These are phyloP conservation scores for Pissodes strobi DNA, from an alignment of 1,140 invertebrate genomes.

Conservation along the genomic window DNA sequence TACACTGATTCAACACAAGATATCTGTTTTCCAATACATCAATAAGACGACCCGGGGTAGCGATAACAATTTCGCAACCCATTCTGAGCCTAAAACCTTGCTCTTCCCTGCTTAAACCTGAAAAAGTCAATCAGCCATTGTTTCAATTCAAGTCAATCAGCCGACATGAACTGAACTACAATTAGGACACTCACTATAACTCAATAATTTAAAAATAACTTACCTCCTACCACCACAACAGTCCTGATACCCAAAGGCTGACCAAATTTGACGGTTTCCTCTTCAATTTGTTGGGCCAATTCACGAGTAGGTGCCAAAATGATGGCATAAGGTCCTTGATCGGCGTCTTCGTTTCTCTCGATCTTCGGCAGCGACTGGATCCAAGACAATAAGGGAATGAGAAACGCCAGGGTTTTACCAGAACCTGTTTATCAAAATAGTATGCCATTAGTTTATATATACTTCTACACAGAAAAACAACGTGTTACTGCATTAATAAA, in stretches of 20 bases:
- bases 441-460: too few relatives aligned
- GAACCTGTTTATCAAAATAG: too few relatives aligned
- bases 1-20: conserved; percentile 94
- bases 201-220: too few relatives aligned
- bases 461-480: too few relatives aligned
- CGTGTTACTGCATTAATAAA: neutral
- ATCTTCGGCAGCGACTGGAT: conserved; percentile 97
- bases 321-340: conserved; percentile 98
- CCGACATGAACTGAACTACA: too few relatives aligned
- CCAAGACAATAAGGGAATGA: conserved; percentile 97
- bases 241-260: conserved; percentile 92
- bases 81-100: conserved; percentile 97
- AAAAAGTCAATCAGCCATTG: too few relatives aligned
- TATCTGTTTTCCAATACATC: conserved; percentile 99
- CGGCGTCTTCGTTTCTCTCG: conserved; percentile 87
- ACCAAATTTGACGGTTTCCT: conserved; percentile 98
- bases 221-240: conserved; percentile 96
- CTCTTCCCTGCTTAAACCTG: conserved; percentile 88
- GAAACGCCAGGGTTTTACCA: conserved; percentile 96
- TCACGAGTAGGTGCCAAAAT: conserved; percentile 98
- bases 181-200: too few relatives aligned
- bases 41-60: conserved; percentile 98
- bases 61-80: conserved; percentile 99
- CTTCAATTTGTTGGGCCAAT: conserved; percentile 99
- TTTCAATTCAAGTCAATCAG: too few relatives aligned